These are phyloP conservation scores for Bothrops jararaca DNA, from an alignment of 2,113 vertebrate genomes.

Conservation along the genomic window DNA sequence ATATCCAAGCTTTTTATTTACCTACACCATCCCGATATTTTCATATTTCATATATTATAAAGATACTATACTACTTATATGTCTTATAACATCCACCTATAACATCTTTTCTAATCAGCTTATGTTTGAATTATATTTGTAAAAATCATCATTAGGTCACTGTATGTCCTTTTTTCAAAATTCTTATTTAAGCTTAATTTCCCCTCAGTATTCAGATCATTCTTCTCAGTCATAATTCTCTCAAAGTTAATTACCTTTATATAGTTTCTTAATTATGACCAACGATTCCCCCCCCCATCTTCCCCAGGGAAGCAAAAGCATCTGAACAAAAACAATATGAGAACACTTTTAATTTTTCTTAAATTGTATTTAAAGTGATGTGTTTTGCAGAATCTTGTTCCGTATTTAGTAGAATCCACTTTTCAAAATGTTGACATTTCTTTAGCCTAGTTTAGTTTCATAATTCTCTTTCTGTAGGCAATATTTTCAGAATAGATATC, in stretches of 20 bases:
- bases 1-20: too few species aligned
- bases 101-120: too few species aligned
- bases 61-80: too few species aligned
- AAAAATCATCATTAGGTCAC: too few species aligned
- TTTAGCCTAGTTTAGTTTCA: neutral
- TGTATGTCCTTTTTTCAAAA: too few species aligned
- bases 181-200: too few species aligned
- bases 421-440: neutral
- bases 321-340: neutral
- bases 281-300: neutral
- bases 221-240: too few species aligned
- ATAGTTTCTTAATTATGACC: neutral
- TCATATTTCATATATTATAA: too few species aligned
- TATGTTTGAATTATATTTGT: too few species aligned
- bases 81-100: too few species aligned
- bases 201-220: too few species aligned
- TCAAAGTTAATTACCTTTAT: neutral
- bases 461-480: neutral
- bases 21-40: too few species aligned
- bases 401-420: neutral
- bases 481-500: neutral
- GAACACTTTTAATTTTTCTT: neutral
- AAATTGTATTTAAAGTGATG: neutral
- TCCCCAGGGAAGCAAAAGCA: neutral
- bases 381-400: neutral